Base-by-base conservation (phyloP, 1,140 invertebrate species). In the Patella vulgata region DNA sequence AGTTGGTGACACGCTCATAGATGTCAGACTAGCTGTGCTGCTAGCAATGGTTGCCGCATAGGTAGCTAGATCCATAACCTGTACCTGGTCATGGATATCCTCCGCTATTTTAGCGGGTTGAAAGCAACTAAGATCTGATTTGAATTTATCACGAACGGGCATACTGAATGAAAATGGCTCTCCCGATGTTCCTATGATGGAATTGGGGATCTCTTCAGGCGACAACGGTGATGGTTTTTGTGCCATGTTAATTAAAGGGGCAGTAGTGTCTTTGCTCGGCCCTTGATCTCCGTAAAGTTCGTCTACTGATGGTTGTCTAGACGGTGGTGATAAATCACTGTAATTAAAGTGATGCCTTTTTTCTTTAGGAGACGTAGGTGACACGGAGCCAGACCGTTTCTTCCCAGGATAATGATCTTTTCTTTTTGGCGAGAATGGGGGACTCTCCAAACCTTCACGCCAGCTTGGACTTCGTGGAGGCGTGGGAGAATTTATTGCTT, bases 1-100 rank as follows among this genome's bases (percentile, higher is more conserved):
- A 44, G 80, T 80, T 1, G 82, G 82, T 1, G 80, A 82, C 28
- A 82, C 75, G 12, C 78, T 81, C 73, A 83, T 74, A 59, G 75
- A 80, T 17, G 82, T 84, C 21, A 84, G 59, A 48, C 75, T 79
- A 42, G 76, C 78, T 14, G 82, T 84, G 68, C 81, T 81, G 63
- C 72, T 83, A 5, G 82, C 80, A 27, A 84, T 77, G 9, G 79
- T 78, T n/a, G 81, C 81, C 0, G 82, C 82, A 64, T 75, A 84
- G 1, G 75, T 80, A 27, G 82, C 82, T 31, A 84, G 59, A 55
- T 82, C 73, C 70, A 82, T 76, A 19, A 75, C 66, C 12, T 72
- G 73, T 11, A 73, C 63, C 72, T 67, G 3, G 66, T 60, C 23
- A 74, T 63, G 3, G 53, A 40, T 65, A 39, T 58, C 59, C 36